These are phyloP conservation scores for Hirtodrosophila confusa DNA, from an alignment of 2,888 invertebrate species.

Conservation along the genomic window DNA sequence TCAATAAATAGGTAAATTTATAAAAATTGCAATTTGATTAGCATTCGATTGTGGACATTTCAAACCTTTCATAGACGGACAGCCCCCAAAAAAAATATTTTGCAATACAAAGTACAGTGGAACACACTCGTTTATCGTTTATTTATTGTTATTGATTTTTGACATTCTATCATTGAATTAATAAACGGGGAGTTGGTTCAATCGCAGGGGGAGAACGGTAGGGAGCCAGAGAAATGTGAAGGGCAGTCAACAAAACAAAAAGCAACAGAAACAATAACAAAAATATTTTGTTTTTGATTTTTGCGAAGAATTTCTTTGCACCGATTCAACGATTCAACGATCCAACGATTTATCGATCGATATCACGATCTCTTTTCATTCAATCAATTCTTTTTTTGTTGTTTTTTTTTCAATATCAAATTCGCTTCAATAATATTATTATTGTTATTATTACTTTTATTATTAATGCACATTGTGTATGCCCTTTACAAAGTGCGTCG, in stretches of 20 bases:
- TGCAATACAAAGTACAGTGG: slow-evolving; percentile 70
- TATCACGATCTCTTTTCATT: slow-evolving; percentile 55
- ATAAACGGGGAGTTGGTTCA: slow-evolving; percentile 30
- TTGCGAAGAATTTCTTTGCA: slow-evolving; percentile 50
- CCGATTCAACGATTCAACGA: slow-evolving; percentile 22
- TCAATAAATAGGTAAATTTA: slow-evolving; percentile 71
- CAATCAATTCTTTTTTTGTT: slow-evolving; percentile 46
- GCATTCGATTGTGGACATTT: slow-evolving; percentile 42
- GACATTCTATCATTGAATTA: slow-evolving; percentile 81
- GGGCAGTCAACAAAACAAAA: slow-evolving; percentile 19
- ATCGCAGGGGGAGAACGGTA: slow-evolving; percentile 4
- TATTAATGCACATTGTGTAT: slow-evolving; percentile 12
- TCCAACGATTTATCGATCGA: slow-evolving; percentile 19
- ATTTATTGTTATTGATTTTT: slow-evolving; percentile 81
- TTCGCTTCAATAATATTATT: slow-evolving; percentile 4
- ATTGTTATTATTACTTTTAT: slow-evolving; percentile 29
- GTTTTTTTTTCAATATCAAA: background rate
- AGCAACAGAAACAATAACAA: slow-evolving; percentile 20
- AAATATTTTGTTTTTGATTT: slow-evolving; percentile 34
- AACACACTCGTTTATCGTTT: slow-evolving; percentile 72
- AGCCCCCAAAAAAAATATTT: slow-evolving; percentile 39
- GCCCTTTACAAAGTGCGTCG: slow-evolving; percentile 49
- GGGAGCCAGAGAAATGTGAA: slow-evolving; percentile 31
- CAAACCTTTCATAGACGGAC: slow-evolving; percentile 19
- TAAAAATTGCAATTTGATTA: slow-evolving; percentile 79